Percentiles rank a stretch among this genome's conserved stretches.
Conservation (phyloP, 2,888 invertebrate species). For the Ypsolopha sequella region DNA sequence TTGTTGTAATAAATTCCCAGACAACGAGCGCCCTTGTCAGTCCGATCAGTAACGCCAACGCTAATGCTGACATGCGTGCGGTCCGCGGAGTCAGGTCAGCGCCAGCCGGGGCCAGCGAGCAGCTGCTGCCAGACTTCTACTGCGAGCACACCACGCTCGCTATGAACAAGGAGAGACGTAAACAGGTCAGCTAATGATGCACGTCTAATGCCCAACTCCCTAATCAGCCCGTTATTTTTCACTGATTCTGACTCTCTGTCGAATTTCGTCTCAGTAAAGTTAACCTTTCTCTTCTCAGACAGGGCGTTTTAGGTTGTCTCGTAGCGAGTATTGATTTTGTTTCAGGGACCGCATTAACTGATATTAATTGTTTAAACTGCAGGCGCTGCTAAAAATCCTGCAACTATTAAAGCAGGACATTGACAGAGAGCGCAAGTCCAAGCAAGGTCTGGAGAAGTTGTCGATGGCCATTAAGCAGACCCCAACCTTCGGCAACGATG, state of each 20-base stretch:
- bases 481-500: slow-evolving; percentile 87
- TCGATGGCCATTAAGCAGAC: slow-evolving; percentile 89
- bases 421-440: slow-evolving; percentile 90
- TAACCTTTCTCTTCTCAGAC: neutral
- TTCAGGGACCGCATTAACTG: no score
- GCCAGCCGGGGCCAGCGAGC: slow-evolving; percentile 78
- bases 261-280: neutral
- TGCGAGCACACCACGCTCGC: slow-evolving; percentile 94
- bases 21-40: slow-evolving; percentile 76
- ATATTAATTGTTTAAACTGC: slow-evolving; percentile 17
- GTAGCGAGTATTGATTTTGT: no score
- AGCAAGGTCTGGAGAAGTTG: slow-evolving; percentile 89
- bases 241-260: no score
- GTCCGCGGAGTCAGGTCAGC: slow-evolving; percentile 77
- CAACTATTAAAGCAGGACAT: slow-evolving; percentile 89
- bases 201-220: neutral
- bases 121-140: slow-evolving; percentile 93
- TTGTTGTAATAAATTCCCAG: slow-evolving; percentile 43
- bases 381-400: slow-evolving; percentile 86
- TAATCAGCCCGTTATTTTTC: no score
- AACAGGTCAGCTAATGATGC: slow-evolving; percentile 68
- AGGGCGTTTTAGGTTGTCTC: neutral
- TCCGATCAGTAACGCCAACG: slow-evolving; percentile 80
- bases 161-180: slow-evolving; percentile 92
- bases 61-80: slow-evolving; percentile 75